A percentile compares a stretch with the other conserved stretches of the same genome.
These are phyloP conservation scores for Zaprionus gabonicus DNA, from an alignment of 1,140 invertebrate species.

Conservation along the genomic window DNA sequence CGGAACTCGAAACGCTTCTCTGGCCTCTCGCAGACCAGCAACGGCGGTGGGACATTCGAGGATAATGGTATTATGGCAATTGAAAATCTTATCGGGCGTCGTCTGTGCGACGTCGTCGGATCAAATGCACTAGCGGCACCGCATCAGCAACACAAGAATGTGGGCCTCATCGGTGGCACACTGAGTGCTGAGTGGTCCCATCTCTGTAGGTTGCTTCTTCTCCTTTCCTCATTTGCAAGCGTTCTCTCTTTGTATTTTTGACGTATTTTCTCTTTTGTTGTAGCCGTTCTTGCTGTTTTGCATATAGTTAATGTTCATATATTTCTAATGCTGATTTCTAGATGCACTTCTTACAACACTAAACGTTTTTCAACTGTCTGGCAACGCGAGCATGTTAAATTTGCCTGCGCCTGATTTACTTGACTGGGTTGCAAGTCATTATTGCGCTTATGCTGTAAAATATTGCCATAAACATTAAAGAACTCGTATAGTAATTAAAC, in stretches of 20 bases:
- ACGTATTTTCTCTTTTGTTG: slow-evolving; percentile 9
- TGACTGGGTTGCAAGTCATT: background rate
- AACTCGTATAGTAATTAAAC: background rate
- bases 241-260: slow-evolving; percentile 14
- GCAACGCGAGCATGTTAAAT: background rate
- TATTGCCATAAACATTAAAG: background rate
- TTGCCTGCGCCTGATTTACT: background rate
- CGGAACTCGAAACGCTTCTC: slow-evolving; percentile 73
- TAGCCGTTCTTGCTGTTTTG: slow-evolving; percentile 28
- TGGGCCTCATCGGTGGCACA: slow-evolving; percentile 74
- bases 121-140: slow-evolving; percentile 72
- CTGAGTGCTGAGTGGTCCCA: slow-evolving; percentile 80
- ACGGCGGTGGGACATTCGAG: slow-evolving; percentile 58
- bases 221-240: slow-evolving; percentile 48
- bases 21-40: slow-evolving; percentile 55
- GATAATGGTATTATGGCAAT: slow-evolving; percentile 84
- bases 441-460: slow-evolving; percentile 1
- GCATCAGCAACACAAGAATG: slow-evolving; percentile 73
- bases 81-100: slow-evolving; percentile 83
- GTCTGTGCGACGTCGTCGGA: slow-evolving; percentile 78
- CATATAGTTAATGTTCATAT: background rate
- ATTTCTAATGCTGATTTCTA: background rate
- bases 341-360: background rate
- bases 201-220: slow-evolving; percentile 84
- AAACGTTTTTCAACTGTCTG: background rate